Percentiles rank a stretch among this genome's conserved stretches.
These are phyloP conservation scores for Lepidonotus clava DNA, from an alignment of 2,888 invertebrate species.

Conservation along the genomic window DNA sequence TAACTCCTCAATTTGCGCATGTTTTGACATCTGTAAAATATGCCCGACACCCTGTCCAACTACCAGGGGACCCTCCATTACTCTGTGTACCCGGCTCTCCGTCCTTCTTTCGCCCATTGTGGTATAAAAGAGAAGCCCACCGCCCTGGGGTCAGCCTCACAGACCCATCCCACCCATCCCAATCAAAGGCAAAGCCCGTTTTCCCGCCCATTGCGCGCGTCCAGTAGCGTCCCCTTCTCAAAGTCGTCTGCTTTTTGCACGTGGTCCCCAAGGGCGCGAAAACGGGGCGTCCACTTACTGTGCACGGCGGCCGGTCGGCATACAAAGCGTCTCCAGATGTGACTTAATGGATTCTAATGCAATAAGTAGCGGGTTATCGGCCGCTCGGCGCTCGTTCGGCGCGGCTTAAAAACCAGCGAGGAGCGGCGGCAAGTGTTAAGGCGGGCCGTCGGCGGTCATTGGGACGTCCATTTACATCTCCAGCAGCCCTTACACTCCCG, in stretches of 20 bases:
- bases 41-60: too few relatives aligned
- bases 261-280: slow-evolving; percentile 9
- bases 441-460: slow-evolving; percentile 8
- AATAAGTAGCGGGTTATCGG: slow-evolving; percentile 45
- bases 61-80: too few relatives aligned
- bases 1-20: too few relatives aligned
- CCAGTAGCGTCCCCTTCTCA: not conserved
- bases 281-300: slow-evolving; percentile 39
- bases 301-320: slow-evolving; percentile 7
- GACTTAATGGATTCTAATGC: slow-evolving; percentile 47
- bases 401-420: slow-evolving; percentile 29
- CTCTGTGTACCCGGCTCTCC: not conserved
- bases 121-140: not conserved
- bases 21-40: too few relatives aligned
- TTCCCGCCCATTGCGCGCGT: slow-evolving; percentile 5
- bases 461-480: slow-evolving; percentile 15
- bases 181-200: not conserved
- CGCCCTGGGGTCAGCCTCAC: not conserved
- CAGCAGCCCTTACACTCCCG: too few relatives aligned
- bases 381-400: not conserved
- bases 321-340: slow-evolving; percentile 20
- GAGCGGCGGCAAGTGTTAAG: not conserved
- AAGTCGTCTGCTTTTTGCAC: slow-evolving; percentile 18
- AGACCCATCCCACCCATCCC: not conserved
- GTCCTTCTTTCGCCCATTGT: not conserved